Evolutionary conservation across 2,113 vertebrate genomes (phyloP).

Genomic region (Carettochelys insculpta): DNA sequence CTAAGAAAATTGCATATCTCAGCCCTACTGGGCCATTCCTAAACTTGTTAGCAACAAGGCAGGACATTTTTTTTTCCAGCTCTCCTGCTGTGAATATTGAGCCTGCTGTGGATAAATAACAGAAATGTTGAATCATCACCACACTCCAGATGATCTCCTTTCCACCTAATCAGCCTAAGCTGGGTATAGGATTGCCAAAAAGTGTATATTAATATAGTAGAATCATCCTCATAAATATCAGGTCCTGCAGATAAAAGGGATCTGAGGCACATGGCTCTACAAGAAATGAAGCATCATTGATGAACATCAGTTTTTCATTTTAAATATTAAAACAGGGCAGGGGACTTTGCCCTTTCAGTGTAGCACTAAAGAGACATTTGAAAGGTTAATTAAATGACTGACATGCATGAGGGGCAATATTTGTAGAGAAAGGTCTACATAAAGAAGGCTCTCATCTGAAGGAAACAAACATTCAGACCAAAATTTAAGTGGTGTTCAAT

Average conservation of each 20-base stretch:
- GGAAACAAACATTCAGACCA: background rate
- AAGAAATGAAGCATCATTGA: constrained; percentile 42
- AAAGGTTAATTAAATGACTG: constrained; percentile 60
- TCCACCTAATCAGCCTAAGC: constrained; percentile 46
- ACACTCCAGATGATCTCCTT: constrained; percentile 14
- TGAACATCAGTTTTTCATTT: constrained; percentile 41
- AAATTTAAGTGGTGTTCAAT: background rate
- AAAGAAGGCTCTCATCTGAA: accelerated
- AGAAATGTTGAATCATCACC: constrained; percentile 35
- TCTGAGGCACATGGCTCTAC: constrained; percentile 29
- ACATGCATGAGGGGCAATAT: background rate
- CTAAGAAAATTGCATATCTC: background rate
- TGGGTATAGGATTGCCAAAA: background rate
- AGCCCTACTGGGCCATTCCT: constrained; percentile 3
- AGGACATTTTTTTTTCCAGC: background rate
- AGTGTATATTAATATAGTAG: background rate
- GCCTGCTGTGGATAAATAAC: background rate
- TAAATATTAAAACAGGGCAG: constrained; percentile 23
- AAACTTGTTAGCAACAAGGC: constrained; percentile 22
- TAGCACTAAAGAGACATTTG: constrained; percentile 1
- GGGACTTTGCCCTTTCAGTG: constrained; percentile 41
- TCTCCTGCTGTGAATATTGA: constrained; percentile 25
- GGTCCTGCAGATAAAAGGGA: constrained; percentile 25
- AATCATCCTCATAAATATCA: constrained; percentile 16
- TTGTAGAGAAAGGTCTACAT: background rate